phyloP scores from a whole-genome alignment of 2,888 invertebrate species.

The Diarsia rubi region DNA sequence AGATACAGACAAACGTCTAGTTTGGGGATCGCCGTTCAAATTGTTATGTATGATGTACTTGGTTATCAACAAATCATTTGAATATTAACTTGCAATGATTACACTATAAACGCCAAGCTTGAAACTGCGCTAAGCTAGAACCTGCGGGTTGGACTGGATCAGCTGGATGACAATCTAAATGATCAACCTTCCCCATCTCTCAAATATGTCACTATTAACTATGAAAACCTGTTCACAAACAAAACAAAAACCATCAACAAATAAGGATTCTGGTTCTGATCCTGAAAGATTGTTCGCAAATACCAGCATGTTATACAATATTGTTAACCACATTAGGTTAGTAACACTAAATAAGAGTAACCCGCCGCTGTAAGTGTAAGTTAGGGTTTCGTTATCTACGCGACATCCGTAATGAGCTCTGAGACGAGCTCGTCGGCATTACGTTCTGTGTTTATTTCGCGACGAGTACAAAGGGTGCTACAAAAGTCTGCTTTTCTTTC shows the following conservation, averaged over 20 bases:
- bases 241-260: too few relatives aligned
- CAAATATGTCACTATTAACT: too few relatives aligned
- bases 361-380: conserved; percentile 20
- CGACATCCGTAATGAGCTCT: conserved; percentile 33
- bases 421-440: conserved; percentile 28
- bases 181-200: too few relatives aligned
- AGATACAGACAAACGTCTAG: too few relatives aligned
- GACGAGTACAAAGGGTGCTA: conserved; percentile 21
- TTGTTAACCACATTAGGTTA: conserved; percentile 17
- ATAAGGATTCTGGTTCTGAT: too few relatives aligned
- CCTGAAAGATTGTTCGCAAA: background rate
- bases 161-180: too few relatives aligned
- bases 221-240: too few relatives aligned
- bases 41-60: too few relatives aligned
- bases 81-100: background rate
- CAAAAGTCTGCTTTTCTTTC: conserved; percentile 12
- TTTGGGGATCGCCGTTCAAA: too few relatives aligned
- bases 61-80: too few relatives aligned
- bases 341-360: conserved; percentile 1
- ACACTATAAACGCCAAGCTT: background rate
- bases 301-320: background rate
- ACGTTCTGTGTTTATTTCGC: conserved; percentile 47
- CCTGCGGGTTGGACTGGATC: too few relatives aligned
- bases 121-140: background rate
- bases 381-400: conserved; percentile 23